Evolutionary conservation across 2,113 vertebrate genomes (phyloP), one percentile per base, ranked within the genome.

Genomic region (Anas platyrhynchos): DNA sequence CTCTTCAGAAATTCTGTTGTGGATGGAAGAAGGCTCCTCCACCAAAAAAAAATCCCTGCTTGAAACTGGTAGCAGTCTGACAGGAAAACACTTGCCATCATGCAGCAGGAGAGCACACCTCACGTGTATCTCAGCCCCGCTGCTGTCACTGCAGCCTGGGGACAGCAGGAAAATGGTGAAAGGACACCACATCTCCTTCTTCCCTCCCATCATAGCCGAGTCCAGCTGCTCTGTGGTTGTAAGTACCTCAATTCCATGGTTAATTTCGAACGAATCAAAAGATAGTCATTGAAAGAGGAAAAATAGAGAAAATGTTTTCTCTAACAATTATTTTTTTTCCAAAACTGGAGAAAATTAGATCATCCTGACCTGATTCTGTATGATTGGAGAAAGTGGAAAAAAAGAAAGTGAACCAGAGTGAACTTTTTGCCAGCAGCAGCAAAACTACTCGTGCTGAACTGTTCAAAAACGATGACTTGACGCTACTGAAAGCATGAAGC

Each of bases 181-280:
- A 71, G 0, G 0, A 14, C 66, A 68, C 38, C 13, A 10, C 0
- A 0, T 36, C 56, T 44, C 7, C 29, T 6, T 11, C 21, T 44
- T 46, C 29, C 55, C 52, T n/a, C 73, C 1, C 0, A 16, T 6
- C 1, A 0, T 10, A n/a, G 71, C 36, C 0, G 0, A 62, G 55
- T 34, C 61, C 27, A 9, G 34, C 78, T 59, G 29, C 32, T 43
- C 55, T 59, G 5, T 12, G 43, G 36, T 52, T 83, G 79, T 20
- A 59, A 13, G 22, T 7, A 38, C 23, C 44, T 83, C n/a, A 44
- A 7, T 9, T 13, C 58, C 58, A 41, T 1, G 20, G 2, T 1
- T 15, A 16, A 58, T n/a, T 36, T 18, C 27, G 43, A 61, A 62
- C 10, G 77, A 76, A 69, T n/a, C 31, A 22, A 29, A 61, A 79